phyloP scores from a whole-genome alignment of 2,797 vertebrate species.

The Cyprinodon diabolis region DNA sequence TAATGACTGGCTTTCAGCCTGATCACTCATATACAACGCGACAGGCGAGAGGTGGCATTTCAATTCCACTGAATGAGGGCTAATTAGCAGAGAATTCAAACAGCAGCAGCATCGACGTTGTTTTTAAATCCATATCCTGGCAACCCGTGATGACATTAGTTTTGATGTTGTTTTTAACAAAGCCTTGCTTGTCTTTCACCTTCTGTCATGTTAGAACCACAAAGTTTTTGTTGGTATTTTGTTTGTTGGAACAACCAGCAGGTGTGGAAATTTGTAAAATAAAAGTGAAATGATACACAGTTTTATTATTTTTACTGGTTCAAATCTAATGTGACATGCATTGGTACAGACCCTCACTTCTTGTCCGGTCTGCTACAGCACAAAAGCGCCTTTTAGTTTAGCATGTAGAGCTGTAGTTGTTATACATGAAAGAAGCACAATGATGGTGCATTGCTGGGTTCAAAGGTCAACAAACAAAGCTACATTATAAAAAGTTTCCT shows the following conservation, averaged over 20 bases:
- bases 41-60: conserved; percentile 61
- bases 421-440: too few relatives aligned
- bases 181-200: neutral
- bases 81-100: conserved; percentile 52
- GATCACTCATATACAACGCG: conserved; percentile 62
- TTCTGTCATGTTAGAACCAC: neutral
- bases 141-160: conserved; percentile 1
- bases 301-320: neutral
- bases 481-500: too few relatives aligned
- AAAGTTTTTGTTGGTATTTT: neutral
- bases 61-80: conserved; percentile 51
- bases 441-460: too few relatives aligned
- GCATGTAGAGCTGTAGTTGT: too few relatives aligned
- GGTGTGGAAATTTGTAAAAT: neutral
- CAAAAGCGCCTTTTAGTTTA: too few relatives aligned
- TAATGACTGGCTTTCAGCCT: conserved; percentile 66
- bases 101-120: conserved; percentile 4
- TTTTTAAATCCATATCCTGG: conserved; percentile 17
- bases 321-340: neutral
- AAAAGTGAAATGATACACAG: neutral
- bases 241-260: neutral
- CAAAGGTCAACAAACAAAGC: too few relatives aligned
- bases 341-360: neutral
- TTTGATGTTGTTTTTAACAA: neutral
- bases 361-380: too few relatives aligned